A percentile compares a stretch with the other conserved stretches of the same genome.
Conservation (phyloP, 2,888 invertebrate genomes). For the Yponomeuta evonymella region DNA sequence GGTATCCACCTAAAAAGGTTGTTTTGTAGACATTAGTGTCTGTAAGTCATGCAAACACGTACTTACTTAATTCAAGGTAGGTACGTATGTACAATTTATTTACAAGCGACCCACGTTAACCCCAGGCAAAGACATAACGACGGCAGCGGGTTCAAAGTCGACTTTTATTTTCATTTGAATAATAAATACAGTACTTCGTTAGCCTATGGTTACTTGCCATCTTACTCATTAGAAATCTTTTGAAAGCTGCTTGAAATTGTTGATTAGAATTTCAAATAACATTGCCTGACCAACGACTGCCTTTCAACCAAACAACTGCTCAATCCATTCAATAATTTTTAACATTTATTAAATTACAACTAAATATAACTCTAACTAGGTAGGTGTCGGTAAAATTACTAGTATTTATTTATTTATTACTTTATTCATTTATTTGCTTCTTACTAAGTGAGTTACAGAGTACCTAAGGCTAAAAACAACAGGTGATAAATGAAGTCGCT, state of each 20-base stretch:
- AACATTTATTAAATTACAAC: too few relatives aligned
- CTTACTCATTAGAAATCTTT: neutral
- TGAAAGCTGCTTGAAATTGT: neutral
- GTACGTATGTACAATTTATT: constrained; percentile 4
- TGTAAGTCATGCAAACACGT: neutral
- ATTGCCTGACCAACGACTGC: constrained; percentile 5
- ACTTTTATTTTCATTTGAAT: constrained; percentile 8
- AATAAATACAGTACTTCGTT: neutral
- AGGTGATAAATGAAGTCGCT: too few relatives aligned
- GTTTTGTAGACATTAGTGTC: neutral
- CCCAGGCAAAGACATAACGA: constrained; percentile 2
- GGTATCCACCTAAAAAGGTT: neutral
- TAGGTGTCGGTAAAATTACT: too few relatives aligned
- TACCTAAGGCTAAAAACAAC: too few relatives aligned
- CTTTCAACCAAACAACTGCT: neutral
- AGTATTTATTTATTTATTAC: too few relatives aligned
- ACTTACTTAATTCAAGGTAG: constrained; percentile 13
- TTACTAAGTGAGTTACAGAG: too few relatives aligned
- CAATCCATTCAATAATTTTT: too few relatives aligned
- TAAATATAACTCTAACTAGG: too few relatives aligned
- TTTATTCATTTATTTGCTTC: too few relatives aligned
- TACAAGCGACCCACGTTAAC: constrained; percentile 9
- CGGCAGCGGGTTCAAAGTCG: constrained; percentile 21
- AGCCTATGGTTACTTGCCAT: too few relatives aligned
- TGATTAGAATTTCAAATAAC: neutral